Evolutionary conservation across 2,888 invertebrate genomes (phyloP).

Genomic region (Thymelicus sylvestris): DNA sequence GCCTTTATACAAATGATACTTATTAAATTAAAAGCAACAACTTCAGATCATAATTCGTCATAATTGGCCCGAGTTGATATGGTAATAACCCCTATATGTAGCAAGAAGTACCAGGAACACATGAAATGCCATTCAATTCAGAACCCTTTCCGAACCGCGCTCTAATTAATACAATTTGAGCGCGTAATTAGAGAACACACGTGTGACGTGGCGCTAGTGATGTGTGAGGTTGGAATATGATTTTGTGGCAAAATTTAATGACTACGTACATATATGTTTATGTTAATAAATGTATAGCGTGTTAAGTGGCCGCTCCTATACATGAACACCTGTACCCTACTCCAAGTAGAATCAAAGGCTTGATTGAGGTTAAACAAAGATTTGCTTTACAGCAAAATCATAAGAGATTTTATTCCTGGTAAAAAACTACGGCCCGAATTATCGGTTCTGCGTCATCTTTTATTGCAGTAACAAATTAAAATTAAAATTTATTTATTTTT

Average conservation of each 20-base stretch:
- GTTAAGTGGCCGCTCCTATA: background rate
- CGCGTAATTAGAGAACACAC: conserved; percentile 77
- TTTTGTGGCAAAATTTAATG: conserved; percentile 34
- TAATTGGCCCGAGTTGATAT: conserved; percentile 48
- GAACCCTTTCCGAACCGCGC: conserved; percentile 77
- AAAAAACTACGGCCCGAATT: too few relatives aligned
- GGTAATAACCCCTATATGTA: conserved; percentile 68
- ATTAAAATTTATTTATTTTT: too few relatives aligned
- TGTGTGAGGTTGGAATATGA: conserved; percentile 5
- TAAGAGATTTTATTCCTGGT: too few relatives aligned
- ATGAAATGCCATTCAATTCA: conserved; percentile 68
- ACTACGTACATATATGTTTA: background rate
- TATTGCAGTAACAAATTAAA: too few relatives aligned
- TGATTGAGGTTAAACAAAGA: too few relatives aligned
- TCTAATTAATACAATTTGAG: conserved; percentile 82
- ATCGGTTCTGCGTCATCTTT: too few relatives aligned
- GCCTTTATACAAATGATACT: conserved; percentile 32
- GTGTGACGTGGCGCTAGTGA: conserved; percentile 57
- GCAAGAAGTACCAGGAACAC: conserved; percentile 45
- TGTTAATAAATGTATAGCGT: background rate
- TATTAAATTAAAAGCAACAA: conserved; percentile 35
- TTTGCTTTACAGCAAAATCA: too few relatives aligned
- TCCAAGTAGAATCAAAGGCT: background rate
- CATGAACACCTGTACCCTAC: background rate
- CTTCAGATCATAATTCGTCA: conserved; percentile 37